phyloP scores from a whole-genome alignment of 2,797 vertebrate genomes.

The Podarcis lilfordi region DNA sequence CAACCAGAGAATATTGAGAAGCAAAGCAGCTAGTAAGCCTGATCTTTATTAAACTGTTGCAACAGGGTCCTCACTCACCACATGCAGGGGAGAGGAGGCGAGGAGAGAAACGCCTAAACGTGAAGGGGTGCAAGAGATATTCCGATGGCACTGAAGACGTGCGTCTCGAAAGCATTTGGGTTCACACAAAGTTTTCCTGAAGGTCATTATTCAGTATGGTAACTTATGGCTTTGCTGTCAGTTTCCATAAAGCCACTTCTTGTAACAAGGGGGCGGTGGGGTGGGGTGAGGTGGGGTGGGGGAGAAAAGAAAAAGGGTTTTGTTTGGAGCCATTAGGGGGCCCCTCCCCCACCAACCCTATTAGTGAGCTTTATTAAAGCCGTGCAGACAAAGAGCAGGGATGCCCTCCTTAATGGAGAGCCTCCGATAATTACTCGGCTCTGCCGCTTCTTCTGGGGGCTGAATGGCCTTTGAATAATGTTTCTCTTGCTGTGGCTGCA shows the following conservation, averaged over 20 bases:
- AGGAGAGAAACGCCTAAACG: neutral
- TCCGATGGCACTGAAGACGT: constrained; percentile 48
- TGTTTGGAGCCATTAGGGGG: constrained; percentile 84
- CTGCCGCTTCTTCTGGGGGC: constrained; percentile 79
- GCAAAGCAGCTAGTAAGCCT: too few relatives aligned
- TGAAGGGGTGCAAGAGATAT: constrained; percentile 50
- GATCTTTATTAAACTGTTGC: too few relatives aligned
- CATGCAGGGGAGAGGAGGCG: too few relatives aligned
- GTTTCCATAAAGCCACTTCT: constrained; percentile 73
- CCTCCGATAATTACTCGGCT: constrained; percentile 86
- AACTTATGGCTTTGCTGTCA: constrained; percentile 75
- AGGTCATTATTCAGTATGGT: constrained; percentile 76
- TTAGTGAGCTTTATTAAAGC: constrained; percentile 86
- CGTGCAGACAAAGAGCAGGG: constrained; percentile 84
- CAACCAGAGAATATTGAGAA: too few relatives aligned
- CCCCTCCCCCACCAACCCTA: constrained; percentile 78
- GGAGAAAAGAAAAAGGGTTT: constrained; percentile 71
- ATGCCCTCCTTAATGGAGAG: constrained; percentile 84
- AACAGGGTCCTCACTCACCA: too few relatives aligned
- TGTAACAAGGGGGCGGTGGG: constrained; percentile 56
- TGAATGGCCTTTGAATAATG: constrained; percentile 91
- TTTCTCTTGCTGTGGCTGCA: constrained; percentile 85
- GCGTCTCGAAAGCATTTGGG: constrained; percentile 51
- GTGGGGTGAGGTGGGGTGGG: constrained; percentile 45
- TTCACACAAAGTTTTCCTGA: constrained; percentile 71